Evolutionary conservation across 30 jellyfish, hydroid and myxozoan genomes (phyloP).

Genomic region (Aurelia aurita): DNA sequence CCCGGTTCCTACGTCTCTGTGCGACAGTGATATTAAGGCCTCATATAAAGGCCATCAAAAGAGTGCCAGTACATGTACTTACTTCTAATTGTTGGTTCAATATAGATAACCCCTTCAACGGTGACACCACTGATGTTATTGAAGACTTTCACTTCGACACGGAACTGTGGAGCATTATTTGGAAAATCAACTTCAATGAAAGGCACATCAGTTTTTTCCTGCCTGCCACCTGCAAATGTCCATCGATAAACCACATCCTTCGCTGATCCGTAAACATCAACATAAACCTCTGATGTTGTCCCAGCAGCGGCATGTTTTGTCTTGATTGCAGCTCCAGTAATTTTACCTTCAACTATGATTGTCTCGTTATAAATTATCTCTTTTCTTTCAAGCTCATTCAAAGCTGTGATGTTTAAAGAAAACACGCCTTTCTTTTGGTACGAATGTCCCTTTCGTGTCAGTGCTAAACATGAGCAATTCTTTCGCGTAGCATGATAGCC

Average conservation of each 20-base stretch:
- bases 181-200: conserved; percentile 24
- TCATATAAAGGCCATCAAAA: no score
- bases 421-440: conserved; percentile 43
- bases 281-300: conserved; percentile 1
- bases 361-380: conserved; percentile 23
- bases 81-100: conserved; percentile 47
- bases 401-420: conserved; percentile 59
- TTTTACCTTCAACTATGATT: conserved; percentile 38
- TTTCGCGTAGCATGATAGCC: not conserved
- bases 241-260: conserved; percentile 28
- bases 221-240: conserved; percentile 9
- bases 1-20: no score
- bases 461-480: conserved; percentile 54
- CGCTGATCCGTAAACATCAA: conserved; percentile 22
- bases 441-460: conserved; percentile 37
- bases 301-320: conserved; percentile 61
- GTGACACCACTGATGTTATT: conserved; percentile 50
- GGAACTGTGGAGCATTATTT: conserved; percentile 29
- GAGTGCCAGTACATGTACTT: not conserved
- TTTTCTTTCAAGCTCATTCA: conserved; percentile 27
- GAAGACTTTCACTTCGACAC: conserved; percentile 22
- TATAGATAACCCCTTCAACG: conserved; percentile 8
- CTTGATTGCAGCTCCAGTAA: conserved; percentile 28
- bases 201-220: conserved; percentile 15
- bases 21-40: no score